Evolutionary conservation across 2,797 vertebrate genomes (phyloP), one percentile per base, ranked within the genome.

Genomic region (Pantherophis vulpinus): DNA sequence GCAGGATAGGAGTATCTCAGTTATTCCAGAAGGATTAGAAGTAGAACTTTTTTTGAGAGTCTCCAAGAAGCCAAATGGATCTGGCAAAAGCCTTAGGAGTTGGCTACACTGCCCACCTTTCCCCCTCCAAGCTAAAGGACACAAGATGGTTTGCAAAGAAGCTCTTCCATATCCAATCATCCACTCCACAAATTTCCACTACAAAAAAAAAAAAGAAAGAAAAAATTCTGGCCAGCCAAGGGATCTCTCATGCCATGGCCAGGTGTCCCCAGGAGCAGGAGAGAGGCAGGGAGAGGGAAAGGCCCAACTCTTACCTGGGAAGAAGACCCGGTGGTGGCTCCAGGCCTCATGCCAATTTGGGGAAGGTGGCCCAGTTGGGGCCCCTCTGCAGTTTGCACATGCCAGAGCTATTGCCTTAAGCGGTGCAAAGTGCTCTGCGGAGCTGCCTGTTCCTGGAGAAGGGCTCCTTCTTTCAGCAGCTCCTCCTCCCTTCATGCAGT

Each of bases 381-480:
- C 12, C 37, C 51, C 54, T 58, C 27, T 61, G 51, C 90, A 58
- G 47, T 51, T 27, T 51, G 47, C 32, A 1, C 86, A 29, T 55
- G 70, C 23, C 29, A 12, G 2, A 47, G n/a, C 59, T 51, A 55
- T 3, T 0, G 42, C 91, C 74, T 83, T 51, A 27, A 56, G 14
- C 94, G 32, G 90, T 59, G 87, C 87, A 94, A n/a, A 61, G 0
- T 90, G 91, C 91, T 86, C 86, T 92, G 88, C 25, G 74, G 66
- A 0, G 89, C 91, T 55, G 91, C 92, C 58, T 94, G 97, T 94
- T 96, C 97, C 95, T 93, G 94, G 94, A 95, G 96, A 96, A 93
- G 93, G 94, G 92, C 63, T 95, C 95, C 8, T 3, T 92, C 0
- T 93, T 42, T 93, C 95, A 95, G 95, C 96, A 96, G 96, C 96